phyloP scores from a whole-genome alignment of 2,113 vertebrate genomes.

The Andinoacara biseriatus region DNA sequence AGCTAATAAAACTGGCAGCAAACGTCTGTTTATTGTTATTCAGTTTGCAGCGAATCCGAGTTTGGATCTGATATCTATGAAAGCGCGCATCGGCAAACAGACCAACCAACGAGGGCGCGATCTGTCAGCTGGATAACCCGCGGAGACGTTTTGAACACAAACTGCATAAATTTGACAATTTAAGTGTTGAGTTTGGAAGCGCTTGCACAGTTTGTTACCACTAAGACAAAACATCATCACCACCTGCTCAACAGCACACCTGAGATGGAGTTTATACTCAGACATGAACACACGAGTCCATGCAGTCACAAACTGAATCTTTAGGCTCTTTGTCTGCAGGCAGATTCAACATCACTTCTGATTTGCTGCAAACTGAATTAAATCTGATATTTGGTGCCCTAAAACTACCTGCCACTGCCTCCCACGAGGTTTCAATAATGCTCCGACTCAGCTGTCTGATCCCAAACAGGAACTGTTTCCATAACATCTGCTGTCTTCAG shows the following conservation, averaged over 20 bases:
- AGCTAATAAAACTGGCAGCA: background rate
- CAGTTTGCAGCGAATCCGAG: background rate
- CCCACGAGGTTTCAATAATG: background rate
- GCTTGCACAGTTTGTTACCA: background rate
- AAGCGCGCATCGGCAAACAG: background rate
- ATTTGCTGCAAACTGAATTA: too few species aligned
- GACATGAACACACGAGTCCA: background rate
- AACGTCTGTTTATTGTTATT: background rate
- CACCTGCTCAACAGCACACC: background rate
- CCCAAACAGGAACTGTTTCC: background rate
- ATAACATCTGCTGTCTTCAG: background rate
- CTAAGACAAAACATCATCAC: background rate
- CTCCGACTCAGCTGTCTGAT: background rate
- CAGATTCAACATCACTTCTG: accelerated
- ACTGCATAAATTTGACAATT: background rate
- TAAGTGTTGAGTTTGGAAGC: background rate
- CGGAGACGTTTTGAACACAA: background rate
- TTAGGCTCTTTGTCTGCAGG: background rate
- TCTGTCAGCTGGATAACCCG: background rate
- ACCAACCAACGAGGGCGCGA: too few species aligned
- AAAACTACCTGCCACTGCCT: background rate
- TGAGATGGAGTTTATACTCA: background rate
- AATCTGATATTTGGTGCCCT: too few species aligned
- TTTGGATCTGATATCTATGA: background rate
- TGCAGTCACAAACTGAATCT: background rate